These are phyloP conservation scores for Baryphthengus martii DNA, from an alignment of 2,113 vertebrate species.

Conservation along the genomic window DNA sequence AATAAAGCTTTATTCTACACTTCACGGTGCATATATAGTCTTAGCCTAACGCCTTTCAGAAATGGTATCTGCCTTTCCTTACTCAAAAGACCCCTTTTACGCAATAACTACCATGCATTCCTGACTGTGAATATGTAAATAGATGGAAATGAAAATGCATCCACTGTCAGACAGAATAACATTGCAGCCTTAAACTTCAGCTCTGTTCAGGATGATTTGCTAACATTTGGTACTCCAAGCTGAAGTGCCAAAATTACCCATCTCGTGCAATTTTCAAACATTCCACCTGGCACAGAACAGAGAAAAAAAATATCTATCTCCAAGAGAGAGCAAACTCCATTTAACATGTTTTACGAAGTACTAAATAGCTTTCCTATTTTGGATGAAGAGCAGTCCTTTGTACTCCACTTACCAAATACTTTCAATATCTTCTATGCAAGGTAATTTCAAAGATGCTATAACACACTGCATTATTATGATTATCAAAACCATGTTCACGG, in stretches of 20 bases:
- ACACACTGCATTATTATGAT: neutral
- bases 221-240: conserved; percentile 72
- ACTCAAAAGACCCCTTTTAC: conserved; percentile 54
- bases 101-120: conserved; percentile 51
- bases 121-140: conserved; percentile 75
- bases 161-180: conserved; percentile 65
- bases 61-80: conserved; percentile 49
- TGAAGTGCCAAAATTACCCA: conserved; percentile 75
- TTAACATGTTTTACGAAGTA: conserved; percentile 74
- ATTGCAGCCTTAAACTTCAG: conserved; percentile 70
- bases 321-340: conserved; percentile 69
- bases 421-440: neutral
- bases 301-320: conserved; percentile 61
- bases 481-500: neutral
- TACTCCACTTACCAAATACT: conserved; percentile 40
- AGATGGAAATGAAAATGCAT: conserved; percentile 65
- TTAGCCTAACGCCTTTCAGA: conserved; percentile 45
- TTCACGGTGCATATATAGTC: neutral
- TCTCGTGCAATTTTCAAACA: conserved; percentile 77
- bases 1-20: neutral
- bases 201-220: conserved; percentile 74
- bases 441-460: neutral
- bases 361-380: conserved; percentile 72
- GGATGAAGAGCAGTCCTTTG: conserved; percentile 35
- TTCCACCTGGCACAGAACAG: conserved; percentile 60